phyloP scores from a whole-genome alignment of 2,113 vertebrate genomes.

The Donacobius atricapilla region DNA sequence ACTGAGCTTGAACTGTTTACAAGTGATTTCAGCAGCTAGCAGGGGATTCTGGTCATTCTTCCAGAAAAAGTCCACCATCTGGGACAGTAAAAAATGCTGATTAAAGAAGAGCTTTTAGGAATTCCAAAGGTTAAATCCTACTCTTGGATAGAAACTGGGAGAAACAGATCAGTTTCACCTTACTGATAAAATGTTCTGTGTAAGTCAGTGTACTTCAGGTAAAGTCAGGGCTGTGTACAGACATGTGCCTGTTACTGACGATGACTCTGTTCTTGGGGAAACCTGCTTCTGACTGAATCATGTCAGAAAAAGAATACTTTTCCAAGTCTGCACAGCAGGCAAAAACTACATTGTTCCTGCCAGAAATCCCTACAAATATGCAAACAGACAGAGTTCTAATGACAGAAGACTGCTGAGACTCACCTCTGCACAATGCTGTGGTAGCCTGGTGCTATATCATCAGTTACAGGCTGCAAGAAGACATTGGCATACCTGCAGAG shows the following conservation, averaged over 20 bases:
- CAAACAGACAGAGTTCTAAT: background rate
- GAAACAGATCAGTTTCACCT: background rate
- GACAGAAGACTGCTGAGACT: background rate
- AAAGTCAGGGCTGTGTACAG: background rate
- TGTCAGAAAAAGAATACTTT: background rate
- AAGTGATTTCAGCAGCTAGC: background rate
- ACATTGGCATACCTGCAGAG: constrained; percentile 92
- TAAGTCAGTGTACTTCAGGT: background rate
- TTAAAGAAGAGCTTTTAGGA: background rate
- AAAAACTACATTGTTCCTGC: background rate
- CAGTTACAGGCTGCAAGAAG: constrained; percentile 96
- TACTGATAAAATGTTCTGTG: background rate
- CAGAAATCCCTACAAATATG: background rate
- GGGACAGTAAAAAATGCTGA: background rate
- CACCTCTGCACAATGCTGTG: constrained; percentile 99
- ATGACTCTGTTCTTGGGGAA: background rate
- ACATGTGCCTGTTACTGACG: background rate
- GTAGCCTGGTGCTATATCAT: constrained; percentile 97
- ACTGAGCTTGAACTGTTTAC: background rate
- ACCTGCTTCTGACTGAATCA: background rate
- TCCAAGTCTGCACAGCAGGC: background rate
- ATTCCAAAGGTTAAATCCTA: background rate
- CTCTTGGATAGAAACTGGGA: background rate
- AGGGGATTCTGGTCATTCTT: background rate
- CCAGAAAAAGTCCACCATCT: background rate